Conservation (phyloP, 2,113 vertebrate genomes). For the Rhinichthys klamathensis region DNA sequence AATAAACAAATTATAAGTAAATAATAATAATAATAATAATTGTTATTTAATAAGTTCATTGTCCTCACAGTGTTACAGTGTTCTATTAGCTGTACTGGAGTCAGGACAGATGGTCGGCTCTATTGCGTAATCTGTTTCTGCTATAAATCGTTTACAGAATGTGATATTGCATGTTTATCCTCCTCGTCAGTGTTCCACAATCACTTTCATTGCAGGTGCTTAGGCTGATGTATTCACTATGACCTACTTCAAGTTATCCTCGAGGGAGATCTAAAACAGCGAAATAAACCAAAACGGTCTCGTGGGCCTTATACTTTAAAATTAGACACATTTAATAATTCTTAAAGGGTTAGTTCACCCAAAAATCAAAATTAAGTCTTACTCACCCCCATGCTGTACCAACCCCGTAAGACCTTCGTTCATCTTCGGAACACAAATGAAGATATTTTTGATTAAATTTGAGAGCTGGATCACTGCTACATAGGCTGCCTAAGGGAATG, state of each 20-base stretch:
- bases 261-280: background rate
- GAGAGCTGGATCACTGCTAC: no score
- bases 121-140: conserved; percentile 42
- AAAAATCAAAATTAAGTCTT: no score
- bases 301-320: conserved; percentile 2
- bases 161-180: conserved; percentile 24
- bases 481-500: no score
- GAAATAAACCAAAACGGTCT: background rate
- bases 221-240: conserved; percentile 12
- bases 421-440: no score
- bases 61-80: no score
- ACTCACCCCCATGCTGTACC: no score
- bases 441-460: no score
- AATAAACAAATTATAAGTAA: background rate
- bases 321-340: conserved; percentile 12
- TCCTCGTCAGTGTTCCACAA: conserved; percentile 19
- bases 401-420: no score
- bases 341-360: no score
- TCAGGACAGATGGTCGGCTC: conserved; percentile 37
- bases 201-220: conserved; percentile 21
- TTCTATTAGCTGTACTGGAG: background rate
- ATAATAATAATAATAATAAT: no score
- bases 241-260: conserved; percentile 18
- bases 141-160: conserved; percentile 38
- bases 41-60: no score